A percentile compares a stretch with the other conserved stretches of the same genome.
These are phyloP conservation scores for Microtus oregoni DNA, from an alignment of 2,113 vertebrate species.

Conservation along the genomic window DNA sequence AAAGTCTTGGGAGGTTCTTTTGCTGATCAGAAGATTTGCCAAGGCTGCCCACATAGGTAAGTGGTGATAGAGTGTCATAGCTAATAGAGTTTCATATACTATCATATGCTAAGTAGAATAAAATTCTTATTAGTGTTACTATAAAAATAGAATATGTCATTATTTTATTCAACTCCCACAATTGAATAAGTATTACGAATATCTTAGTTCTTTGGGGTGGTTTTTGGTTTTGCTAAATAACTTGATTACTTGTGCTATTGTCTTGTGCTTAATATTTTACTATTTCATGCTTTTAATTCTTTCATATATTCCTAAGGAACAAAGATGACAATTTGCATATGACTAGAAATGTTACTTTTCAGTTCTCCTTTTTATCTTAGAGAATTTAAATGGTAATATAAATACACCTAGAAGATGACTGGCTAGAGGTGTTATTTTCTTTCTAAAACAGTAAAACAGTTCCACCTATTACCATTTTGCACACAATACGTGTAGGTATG, in stretches of 20 bases:
- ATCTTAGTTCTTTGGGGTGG: not conserved
- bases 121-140: constrained; percentile 30
- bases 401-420: constrained; percentile 8
- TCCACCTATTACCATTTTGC: not conserved
- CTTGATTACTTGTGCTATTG: not conserved
- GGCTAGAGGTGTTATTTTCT: constrained; percentile 2
- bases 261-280: not conserved
- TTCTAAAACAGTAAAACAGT: constrained; percentile 32
- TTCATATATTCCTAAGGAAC: constrained; percentile 11
- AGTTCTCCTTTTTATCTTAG: constrained; percentile 51
- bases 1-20: constrained; percentile 99
- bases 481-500: not conserved
- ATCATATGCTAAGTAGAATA: constrained; percentile 37
- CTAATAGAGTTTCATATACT: constrained; percentile 13
- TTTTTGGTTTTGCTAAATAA: constrained; percentile 17
- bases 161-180: not conserved
- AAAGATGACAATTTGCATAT: constrained; percentile 41
- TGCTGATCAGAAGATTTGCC: constrained; percentile 99
- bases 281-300: constrained; percentile 14
- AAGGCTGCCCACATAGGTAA: constrained; percentile 98
- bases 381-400: constrained; percentile 36
- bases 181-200: not conserved
- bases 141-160: not conserved
- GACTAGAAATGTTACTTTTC: constrained; percentile 7
- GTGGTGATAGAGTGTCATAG: constrained; percentile 55